These are phyloP conservation scores for Tapirus terrestris DNA, from an alignment of 2,113 vertebrate species.

Conservation along the genomic window DNA sequence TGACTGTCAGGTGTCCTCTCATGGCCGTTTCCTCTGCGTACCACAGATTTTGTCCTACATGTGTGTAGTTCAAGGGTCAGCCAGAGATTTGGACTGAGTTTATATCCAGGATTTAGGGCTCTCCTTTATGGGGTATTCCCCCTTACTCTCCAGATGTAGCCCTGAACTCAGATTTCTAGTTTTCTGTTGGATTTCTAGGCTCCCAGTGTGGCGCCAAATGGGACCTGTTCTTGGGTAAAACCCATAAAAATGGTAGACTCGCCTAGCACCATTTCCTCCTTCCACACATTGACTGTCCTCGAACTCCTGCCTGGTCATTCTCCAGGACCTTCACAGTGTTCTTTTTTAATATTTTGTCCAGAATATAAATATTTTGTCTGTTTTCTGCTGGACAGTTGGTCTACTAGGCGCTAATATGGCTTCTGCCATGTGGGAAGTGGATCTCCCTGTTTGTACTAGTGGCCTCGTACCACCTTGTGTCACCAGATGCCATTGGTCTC, in stretches of 20 bases:
- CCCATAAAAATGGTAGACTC: background rate
- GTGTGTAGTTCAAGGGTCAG: background rate
- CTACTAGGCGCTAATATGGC: background rate
- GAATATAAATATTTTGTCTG: background rate
- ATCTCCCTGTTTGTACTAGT: background rate
- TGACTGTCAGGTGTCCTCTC: background rate
- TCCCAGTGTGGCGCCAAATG: background rate
- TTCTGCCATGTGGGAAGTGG: background rate
- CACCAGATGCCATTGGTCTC: background rate
- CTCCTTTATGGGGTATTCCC: background rate
- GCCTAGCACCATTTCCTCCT: background rate
- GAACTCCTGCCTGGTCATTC: background rate
- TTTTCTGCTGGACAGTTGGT: background rate
- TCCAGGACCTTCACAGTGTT: background rate
- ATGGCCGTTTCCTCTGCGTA: background rate
- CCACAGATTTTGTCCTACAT: background rate
- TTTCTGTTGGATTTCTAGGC: background rate
- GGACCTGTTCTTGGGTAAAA: background rate
- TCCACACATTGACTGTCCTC: background rate
- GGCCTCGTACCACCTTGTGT: background rate
- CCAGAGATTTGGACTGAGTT: background rate
- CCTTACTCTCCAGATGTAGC: background rate
- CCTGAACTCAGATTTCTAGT: background rate
- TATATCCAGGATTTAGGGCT: background rate
- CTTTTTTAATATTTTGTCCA: background rate